phyloP scores from a whole-genome alignment of 2,888 invertebrate genomes.

The Linyphia triangularis region DNA sequence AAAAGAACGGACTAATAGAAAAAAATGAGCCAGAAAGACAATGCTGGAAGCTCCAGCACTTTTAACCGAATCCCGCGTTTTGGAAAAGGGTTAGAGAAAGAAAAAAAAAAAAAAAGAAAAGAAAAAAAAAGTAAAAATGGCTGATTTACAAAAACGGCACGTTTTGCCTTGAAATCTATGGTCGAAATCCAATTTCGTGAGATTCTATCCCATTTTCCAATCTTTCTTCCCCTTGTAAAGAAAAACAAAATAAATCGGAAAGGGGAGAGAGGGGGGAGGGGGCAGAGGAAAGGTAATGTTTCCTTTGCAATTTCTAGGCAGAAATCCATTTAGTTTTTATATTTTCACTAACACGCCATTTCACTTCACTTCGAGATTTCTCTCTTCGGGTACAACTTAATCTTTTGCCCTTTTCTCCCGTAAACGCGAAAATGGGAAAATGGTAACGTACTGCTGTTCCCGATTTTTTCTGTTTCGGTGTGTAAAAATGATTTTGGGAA shows the following conservation, averaged over 20 bases:
- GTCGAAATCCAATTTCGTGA: slow-evolving; percentile 61
- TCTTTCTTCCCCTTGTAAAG: slow-evolving; percentile 26
- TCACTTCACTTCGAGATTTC: slow-evolving; percentile 18
- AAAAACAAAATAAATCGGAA: slow-evolving; percentile 37
- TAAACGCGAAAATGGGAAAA: slow-evolving; percentile 27
- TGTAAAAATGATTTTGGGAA: slow-evolving; percentile 5
- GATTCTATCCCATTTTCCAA: slow-evolving; percentile 63
- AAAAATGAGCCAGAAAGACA: slow-evolving; percentile 25
- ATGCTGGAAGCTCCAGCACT: slow-evolving; percentile 19
- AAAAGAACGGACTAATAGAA: neutral
- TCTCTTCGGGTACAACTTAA: slow-evolving; percentile 43
- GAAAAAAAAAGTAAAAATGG: slow-evolving; percentile 22
- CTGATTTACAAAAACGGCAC: slow-evolving; percentile 66
- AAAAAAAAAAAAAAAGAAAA: slow-evolving; percentile 14
- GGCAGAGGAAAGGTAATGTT: slow-evolving; percentile 59
- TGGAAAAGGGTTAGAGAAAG: slow-evolving; percentile 15
- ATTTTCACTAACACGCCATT: slow-evolving; percentile 38
- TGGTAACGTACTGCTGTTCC: neutral
- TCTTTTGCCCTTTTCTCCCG: slow-evolving; percentile 24
- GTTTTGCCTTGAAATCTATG: slow-evolving; percentile 64
- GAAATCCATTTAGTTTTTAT: slow-evolving; percentile 56
- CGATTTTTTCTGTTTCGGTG: neutral
- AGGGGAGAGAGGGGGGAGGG: neutral
- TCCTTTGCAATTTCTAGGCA: slow-evolving; percentile 49
- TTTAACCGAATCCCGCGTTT: slow-evolving; percentile 44